These are phyloP conservation scores for Ochropacha duplaris DNA, from an alignment of 2,888 invertebrate genomes.

Conservation along the genomic window DNA sequence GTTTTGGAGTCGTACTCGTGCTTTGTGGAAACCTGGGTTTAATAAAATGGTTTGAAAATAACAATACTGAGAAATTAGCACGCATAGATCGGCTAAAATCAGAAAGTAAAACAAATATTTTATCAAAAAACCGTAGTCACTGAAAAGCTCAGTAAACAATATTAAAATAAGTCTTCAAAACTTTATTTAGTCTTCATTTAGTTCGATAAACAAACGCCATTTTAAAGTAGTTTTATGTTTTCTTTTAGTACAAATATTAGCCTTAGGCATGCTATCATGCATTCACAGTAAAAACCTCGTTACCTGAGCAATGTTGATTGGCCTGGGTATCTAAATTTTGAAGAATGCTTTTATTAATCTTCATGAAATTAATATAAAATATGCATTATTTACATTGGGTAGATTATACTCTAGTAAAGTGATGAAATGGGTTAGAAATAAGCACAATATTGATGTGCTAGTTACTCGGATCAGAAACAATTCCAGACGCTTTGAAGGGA, in stretches of 20 bases:
- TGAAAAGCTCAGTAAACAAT: too few species aligned
- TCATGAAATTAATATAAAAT: not conserved
- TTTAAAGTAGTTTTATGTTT: not conserved
- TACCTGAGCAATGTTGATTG: constrained; percentile 60
- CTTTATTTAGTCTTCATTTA: not conserved
- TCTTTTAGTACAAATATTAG: constrained; percentile 2
- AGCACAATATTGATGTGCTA: too few species aligned
- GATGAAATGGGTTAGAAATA: too few species aligned
- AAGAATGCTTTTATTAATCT: constrained; percentile 9
- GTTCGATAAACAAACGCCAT: not conserved
- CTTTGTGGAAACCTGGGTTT: constrained; percentile 74
- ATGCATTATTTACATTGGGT: too few species aligned
- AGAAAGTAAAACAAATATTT: too few species aligned
- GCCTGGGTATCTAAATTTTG: constrained; percentile 59
- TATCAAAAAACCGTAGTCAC: too few species aligned
- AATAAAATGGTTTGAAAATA: not conserved
- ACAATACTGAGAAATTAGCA: too few species aligned
- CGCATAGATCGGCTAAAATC: too few species aligned
- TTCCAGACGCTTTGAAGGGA: too few species aligned
- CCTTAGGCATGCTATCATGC: constrained; percentile 30
- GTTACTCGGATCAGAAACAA: too few species aligned
- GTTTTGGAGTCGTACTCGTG: constrained; percentile 74
- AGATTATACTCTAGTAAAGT: too few species aligned
- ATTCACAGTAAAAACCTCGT: constrained; percentile 19
- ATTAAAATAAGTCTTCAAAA: too few species aligned